A percentile compares a stretch with the other conserved stretches of the same genome.
Conservation (phyloP, 1,140 invertebrate species). For the Microplitis mediator region DNA sequence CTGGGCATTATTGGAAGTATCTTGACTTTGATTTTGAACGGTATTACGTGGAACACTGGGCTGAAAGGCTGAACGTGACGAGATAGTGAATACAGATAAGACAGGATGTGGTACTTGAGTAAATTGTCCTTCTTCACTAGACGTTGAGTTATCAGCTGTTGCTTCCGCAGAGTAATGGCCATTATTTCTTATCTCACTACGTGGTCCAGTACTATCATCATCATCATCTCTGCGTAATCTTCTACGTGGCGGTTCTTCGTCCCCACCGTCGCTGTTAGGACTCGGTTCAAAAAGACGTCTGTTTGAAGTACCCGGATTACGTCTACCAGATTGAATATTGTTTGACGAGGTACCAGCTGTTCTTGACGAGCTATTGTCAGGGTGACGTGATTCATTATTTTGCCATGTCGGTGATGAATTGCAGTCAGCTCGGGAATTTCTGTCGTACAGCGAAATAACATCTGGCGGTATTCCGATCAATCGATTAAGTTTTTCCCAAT, state of each 20-base stretch:
- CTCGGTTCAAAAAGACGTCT: neutral
- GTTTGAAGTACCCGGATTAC: neutral
- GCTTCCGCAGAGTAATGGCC: neutral
- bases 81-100: slow-evolving; percentile 49
- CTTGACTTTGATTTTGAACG: slow-evolving; percentile 8
- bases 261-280: neutral
- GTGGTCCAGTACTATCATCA: too few species aligned
- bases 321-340: slow-evolving; percentile 1
- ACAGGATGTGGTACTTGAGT: neutral
- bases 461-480: slow-evolving; percentile 46
- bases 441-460: slow-evolving; percentile 47
- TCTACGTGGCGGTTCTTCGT: neutral
- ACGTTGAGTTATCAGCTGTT: slow-evolving; percentile 32
- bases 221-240: neutral
- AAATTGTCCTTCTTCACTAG: slow-evolving; percentile 39
- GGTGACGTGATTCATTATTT: too few species aligned
- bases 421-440: slow-evolving; percentile 69
- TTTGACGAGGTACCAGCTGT: slow-evolving; percentile 38
- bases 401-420: too few species aligned
- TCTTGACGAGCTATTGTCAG: neutral
- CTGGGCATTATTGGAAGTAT: neutral
- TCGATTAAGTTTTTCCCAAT: neutral
- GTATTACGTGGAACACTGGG: slow-evolving; percentile 38
- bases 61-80: slow-evolving; percentile 55
- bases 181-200: neutral